Conservation (phyloP, 2,113 vertebrate species). For the Chaenocephalus aceratus region DNA sequence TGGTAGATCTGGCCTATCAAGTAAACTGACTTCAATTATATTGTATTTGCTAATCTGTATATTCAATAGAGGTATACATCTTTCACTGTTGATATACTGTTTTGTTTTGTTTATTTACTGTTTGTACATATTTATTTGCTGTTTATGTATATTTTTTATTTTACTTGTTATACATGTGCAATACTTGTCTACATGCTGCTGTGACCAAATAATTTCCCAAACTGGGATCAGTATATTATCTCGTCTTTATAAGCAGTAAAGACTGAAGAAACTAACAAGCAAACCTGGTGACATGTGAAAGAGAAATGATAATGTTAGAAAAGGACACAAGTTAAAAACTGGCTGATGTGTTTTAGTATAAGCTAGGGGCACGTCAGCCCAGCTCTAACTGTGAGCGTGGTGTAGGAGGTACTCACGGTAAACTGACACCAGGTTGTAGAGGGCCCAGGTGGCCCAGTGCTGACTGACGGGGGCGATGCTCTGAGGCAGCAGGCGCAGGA, state of each 20-base stretch:
- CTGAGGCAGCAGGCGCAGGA: slow-evolving; percentile 97
- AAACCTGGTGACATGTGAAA: not conserved
- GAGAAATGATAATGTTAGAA: not conserved
- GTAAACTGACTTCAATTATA: too few relatives aligned
- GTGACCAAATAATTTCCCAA: too few relatives aligned
- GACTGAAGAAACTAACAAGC: not conserved
- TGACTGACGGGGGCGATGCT: slow-evolving; percentile 94
- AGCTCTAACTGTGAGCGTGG: not conserved
- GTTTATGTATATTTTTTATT: too few relatives aligned
- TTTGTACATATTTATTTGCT: too few relatives aligned
- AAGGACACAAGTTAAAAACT: not conserved
- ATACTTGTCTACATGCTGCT: too few relatives aligned
- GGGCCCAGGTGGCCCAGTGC: slow-evolving; percentile 99
- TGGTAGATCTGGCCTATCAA: too few relatives aligned
- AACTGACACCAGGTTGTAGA: slow-evolving; percentile 97
- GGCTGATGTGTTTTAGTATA: not conserved
- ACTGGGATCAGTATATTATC: too few relatives aligned
- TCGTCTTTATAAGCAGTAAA: not conserved
- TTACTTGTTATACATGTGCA: too few relatives aligned
- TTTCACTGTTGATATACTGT: too few relatives aligned
- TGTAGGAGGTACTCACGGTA: slow-evolving; percentile 91
- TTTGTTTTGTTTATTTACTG: too few relatives aligned
- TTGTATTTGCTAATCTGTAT: too few relatives aligned
- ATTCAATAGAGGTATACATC: too few relatives aligned
- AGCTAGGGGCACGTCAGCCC: not conserved